These are phyloP conservation scores for Reticulitermes speratus DNA, from an alignment of 1,140 invertebrate genomes.

Conservation along the genomic window DNA sequence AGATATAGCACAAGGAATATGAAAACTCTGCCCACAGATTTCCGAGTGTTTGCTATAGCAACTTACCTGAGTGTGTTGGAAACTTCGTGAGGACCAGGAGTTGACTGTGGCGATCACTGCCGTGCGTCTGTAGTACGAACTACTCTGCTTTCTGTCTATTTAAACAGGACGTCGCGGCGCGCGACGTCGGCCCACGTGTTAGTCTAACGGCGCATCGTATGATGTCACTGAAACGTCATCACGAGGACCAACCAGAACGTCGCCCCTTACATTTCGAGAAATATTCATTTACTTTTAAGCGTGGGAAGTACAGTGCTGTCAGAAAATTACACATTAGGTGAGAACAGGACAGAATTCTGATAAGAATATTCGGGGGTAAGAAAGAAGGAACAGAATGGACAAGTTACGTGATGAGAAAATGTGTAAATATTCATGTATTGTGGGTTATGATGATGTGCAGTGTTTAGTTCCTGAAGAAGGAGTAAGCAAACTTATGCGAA, in stretches of 20 bases:
- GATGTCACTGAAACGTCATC: slow-evolving; percentile 3
- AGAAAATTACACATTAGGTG: too few relatives aligned
- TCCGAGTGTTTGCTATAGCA: too few relatives aligned
- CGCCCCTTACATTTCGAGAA: neutral
- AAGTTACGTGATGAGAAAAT: too few relatives aligned
- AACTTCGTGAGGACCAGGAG: neutral
- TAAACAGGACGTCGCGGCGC: neutral
- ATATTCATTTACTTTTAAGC: neutral
- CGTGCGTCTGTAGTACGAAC: neutral
- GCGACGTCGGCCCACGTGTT: neutral
- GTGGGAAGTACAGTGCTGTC: neutral
- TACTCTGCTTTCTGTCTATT: neutral
- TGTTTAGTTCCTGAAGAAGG: too few relatives aligned
- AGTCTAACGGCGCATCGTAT: neutral
- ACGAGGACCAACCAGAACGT: neutral
- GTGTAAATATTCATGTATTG: too few relatives aligned
- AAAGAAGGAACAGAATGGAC: too few relatives aligned
- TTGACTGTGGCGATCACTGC: neutral
- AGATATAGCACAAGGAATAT: too few relatives aligned
- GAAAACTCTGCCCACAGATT: too few relatives aligned
- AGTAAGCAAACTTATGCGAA: too few relatives aligned
- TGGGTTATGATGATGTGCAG: too few relatives aligned
- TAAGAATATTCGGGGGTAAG: too few relatives aligned
- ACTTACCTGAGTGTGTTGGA: neutral
- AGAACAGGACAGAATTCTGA: too few relatives aligned